Percentiles rank a stretch among this genome's conserved stretches.
These are phyloP conservation scores for Potamilus streckersoni DNA, from an alignment of 1,140 invertebrate genomes.

Conservation along the genomic window DNA sequence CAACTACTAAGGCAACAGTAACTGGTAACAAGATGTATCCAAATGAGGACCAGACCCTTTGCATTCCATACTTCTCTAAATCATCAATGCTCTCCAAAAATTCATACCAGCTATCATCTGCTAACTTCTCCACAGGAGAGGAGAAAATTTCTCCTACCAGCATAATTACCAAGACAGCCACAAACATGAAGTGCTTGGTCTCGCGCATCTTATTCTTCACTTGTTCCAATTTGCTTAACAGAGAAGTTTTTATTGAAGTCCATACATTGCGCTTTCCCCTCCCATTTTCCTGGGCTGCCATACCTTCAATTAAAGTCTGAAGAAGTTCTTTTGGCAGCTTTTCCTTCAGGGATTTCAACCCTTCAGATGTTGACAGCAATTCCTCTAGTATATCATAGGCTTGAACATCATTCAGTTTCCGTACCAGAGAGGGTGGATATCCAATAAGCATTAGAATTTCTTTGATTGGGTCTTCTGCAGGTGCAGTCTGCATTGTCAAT, in stretches of 20 bases:
- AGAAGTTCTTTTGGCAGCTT: background rate
- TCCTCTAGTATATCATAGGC: conserved; percentile 1
- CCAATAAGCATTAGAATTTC: conserved; percentile 6
- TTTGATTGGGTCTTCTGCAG: background rate
- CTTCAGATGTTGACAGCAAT: background rate
- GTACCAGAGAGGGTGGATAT: background rate
- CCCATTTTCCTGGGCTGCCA: too few species aligned
- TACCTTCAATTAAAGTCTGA: too few species aligned
- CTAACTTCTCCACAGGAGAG: conserved; percentile 59
- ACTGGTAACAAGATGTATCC: conserved; percentile 56
- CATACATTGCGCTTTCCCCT: too few species aligned
- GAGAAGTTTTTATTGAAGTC: too few species aligned
- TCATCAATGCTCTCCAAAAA: conserved; percentile 63
- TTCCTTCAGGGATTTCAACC: background rate
- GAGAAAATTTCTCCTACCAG: conserved; percentile 58
- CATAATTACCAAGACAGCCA: conserved; percentile 50
- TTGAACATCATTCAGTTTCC: background rate
- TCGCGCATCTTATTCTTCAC: conserved; percentile 23
- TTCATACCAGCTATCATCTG: conserved; percentile 66
- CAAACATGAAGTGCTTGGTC: conserved; percentile 42
- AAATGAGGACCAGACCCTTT: conserved; percentile 57
- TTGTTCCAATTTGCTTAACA: too few species aligned
- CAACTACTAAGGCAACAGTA: conserved; percentile 49
- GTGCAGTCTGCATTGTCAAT: too few species aligned
- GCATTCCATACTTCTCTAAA: conserved; percentile 64